phyloP scores from a whole-genome alignment of 2,113 vertebrate species.

The Ailurus styani region DNA sequence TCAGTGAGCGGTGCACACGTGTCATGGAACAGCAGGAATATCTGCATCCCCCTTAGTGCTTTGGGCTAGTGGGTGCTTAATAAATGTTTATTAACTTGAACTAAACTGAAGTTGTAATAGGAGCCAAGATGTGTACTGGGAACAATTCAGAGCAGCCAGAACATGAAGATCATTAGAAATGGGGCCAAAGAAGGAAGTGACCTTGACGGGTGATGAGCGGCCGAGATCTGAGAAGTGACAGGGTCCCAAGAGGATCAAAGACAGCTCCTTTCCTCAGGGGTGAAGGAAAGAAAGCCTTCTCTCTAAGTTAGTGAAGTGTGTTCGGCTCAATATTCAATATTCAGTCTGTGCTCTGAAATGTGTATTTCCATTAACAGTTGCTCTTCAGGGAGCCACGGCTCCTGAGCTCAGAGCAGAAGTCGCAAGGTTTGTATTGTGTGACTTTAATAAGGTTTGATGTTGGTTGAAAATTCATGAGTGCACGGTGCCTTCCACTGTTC shows the following conservation, averaged over 20 bases:
- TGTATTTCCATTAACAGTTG: background rate
- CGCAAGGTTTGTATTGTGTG: background rate
- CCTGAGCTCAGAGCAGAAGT: background rate
- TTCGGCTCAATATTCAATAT: background rate
- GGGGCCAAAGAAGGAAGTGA: background rate
- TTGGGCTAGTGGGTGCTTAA: background rate
- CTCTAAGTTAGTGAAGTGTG: background rate
- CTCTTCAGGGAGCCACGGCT: background rate
- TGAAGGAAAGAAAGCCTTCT: background rate
- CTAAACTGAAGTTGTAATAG: background rate
- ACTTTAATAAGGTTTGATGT: background rate
- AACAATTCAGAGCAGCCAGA: background rate
- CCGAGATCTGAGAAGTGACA: background rate
- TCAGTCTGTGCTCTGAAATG: background rate
- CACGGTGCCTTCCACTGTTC: background rate
- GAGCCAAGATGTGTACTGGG: background rate
- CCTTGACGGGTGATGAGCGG: background rate
- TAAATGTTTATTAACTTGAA: background rate
- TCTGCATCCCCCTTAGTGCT: background rate
- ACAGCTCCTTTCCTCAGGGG: background rate
- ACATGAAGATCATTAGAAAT: background rate
- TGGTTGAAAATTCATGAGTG: background rate
- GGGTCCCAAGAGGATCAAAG: background rate
- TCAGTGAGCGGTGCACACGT: rapidly evolving
- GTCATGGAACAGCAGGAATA: background rate